phyloP scores from a whole-genome alignment of 2,113 vertebrate genomes.

The Austrofundulus limnaeus region DNA sequence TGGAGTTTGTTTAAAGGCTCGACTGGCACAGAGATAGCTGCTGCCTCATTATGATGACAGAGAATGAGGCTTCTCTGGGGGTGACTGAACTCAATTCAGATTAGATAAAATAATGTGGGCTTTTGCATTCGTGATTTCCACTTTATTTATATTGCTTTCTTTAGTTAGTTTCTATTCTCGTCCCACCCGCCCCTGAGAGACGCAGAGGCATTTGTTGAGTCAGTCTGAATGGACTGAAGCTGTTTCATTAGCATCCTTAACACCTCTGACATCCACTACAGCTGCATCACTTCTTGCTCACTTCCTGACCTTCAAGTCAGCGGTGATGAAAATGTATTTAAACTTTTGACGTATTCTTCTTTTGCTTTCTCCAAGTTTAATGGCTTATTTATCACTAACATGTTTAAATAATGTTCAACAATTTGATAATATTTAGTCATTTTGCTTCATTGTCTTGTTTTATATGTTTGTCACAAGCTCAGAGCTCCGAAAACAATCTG shows the following conservation, averaged over 20 bases:
- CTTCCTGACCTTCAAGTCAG: not conserved
- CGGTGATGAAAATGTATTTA: not conserved
- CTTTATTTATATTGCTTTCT: conserved; percentile 36
- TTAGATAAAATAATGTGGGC: conserved; percentile 51
- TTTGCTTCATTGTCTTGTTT: not conserved
- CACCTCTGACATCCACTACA: conserved; percentile 21
- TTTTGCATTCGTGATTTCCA: conserved; percentile 42
- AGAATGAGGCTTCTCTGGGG: conserved; percentile 62
- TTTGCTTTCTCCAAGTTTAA: not conserved
- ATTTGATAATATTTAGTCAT: not conserved
- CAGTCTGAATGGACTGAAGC: conserved; percentile 28
- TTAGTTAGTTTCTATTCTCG: conserved; percentile 13
- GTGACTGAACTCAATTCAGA: conserved; percentile 66
- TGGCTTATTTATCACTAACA: not conserved
- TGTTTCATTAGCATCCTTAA: conserved; percentile 42
- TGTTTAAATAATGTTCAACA: not conserved
- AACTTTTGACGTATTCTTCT: not conserved
- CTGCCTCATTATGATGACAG: conserved; percentile 61
- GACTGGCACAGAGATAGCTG: conserved; percentile 43
- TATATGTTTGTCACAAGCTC: not conserved
- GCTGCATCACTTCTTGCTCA: conserved; percentile 10
- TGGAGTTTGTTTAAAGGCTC: conserved; percentile 25
- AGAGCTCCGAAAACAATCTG: not conserved
- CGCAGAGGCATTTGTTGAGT: conserved; percentile 23
- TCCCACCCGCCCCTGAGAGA: conserved; percentile 16